Percentiles rank a stretch among this genome's conserved stretches.
Conservation (phyloP, 1,140 invertebrate genomes). For the Triops cancriformis region DNA sequence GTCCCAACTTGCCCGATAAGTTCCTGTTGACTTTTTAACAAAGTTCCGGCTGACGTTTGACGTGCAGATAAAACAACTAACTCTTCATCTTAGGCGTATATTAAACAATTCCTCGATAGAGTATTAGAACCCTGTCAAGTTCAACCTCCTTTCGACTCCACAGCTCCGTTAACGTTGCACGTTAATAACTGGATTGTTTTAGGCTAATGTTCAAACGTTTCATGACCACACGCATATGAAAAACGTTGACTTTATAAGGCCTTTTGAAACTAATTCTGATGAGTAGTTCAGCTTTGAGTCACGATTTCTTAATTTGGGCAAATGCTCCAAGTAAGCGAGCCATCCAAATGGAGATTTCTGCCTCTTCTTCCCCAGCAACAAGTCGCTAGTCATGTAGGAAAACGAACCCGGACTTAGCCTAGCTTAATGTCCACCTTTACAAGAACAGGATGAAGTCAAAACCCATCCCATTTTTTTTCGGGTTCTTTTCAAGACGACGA, state of each 20-base stretch:
- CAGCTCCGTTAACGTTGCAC: no score
- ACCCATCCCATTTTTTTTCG: background rate
- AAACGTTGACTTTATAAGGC: background rate
- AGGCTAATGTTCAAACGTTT: no score
- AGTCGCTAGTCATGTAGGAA: background rate
- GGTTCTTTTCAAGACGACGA: background rate
- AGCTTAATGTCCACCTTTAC: background rate
- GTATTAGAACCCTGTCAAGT: no score
- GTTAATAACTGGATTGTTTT: no score
- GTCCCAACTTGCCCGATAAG: background rate
- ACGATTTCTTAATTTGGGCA: conserved; percentile 5
- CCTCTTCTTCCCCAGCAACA: background rate
- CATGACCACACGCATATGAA: background rate
- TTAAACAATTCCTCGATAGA: no score
- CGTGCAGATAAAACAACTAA: background rate
- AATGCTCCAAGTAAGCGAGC: background rate
- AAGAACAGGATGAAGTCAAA: background rate
- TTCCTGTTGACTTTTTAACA: background rate
- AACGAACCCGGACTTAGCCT: background rate
- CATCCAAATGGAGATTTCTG: background rate
- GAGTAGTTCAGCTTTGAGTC: background rate
- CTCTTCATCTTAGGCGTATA: no score
- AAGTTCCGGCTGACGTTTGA: background rate
- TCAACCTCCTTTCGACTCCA: no score
- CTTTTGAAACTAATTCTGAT: background rate